phyloP scores from a whole-genome alignment of 2,888 invertebrate genomes.

The Hetaerina titia region DNA sequence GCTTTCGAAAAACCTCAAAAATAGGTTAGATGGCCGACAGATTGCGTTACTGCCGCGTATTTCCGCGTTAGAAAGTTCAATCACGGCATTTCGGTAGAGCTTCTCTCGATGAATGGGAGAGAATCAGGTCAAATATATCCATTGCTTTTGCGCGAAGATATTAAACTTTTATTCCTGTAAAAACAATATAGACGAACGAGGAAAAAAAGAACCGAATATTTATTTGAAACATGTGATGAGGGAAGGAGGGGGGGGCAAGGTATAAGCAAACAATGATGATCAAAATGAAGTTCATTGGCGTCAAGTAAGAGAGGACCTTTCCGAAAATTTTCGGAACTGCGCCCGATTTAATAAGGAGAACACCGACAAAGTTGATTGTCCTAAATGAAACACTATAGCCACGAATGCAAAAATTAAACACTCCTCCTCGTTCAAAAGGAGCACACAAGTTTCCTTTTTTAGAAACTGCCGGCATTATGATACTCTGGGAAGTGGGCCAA shows the following conservation, averaged over 20 bases:
- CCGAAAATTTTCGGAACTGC: neutral
- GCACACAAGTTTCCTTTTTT: slow-evolving; percentile 27
- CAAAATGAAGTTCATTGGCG: too few species aligned
- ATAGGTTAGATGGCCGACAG: slow-evolving; percentile 31
- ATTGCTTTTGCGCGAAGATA: neutral
- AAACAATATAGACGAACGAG: neutral
- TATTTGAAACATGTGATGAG: too few species aligned
- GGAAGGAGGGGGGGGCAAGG: too few species aligned
- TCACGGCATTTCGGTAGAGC: slow-evolving; percentile 8
- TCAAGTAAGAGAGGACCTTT: too few species aligned
- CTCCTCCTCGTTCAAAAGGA: neutral
- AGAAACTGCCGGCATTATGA: neutral
- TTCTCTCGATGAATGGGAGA: slow-evolving; percentile 18
- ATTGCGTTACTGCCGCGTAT: slow-evolving; percentile 27
- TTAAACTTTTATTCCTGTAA: neutral
- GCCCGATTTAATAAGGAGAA: neutral
- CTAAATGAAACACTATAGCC: neutral
- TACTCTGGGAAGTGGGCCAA: slow-evolving; percentile 35
- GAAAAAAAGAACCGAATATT: too few species aligned
- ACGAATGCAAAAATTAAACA: neutral
- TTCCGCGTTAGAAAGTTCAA: slow-evolving; percentile 39
- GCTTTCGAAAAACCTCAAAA: slow-evolving; percentile 36
- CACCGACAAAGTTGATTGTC: neutral
- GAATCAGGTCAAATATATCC: neutral
- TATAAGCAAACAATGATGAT: too few species aligned